Percentiles rank a stretch among this genome's conserved stretches.
Evolutionary conservation across 1,140 invertebrate species (phyloP).

Genomic region (Lycorma delicatula): DNA sequence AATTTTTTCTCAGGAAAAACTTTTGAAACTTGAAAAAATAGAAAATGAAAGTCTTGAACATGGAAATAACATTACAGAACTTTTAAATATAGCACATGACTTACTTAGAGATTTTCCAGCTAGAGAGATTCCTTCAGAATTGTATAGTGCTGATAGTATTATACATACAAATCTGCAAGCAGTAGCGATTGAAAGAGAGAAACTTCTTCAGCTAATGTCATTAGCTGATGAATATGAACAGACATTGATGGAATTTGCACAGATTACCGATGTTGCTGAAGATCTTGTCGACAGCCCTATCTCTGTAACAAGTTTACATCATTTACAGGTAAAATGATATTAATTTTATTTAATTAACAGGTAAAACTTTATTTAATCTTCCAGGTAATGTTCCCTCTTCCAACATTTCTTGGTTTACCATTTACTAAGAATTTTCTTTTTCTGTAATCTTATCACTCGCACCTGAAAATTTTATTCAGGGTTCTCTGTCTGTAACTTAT

Average conservation of each 20-base stretch:
- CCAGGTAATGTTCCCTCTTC: too few species aligned
- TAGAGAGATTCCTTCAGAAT: conserved; percentile 53
- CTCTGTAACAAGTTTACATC: conserved; percentile 59
- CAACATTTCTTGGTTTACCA: too few species aligned
- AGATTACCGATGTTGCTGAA: conserved; percentile 74
- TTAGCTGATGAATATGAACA: conserved; percentile 77
- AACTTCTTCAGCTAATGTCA: conserved; percentile 57
- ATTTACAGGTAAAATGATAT: conserved; percentile 45
- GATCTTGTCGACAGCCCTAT: conserved; percentile 64
- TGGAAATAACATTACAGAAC: conserved; percentile 41
- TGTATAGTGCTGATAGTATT: conserved; percentile 53
- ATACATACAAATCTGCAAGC: conserved; percentile 55
- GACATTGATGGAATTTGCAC: conserved; percentile 72
- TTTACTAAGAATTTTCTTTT: too few species aligned
- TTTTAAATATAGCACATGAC: conserved; percentile 44
- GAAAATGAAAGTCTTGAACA: conserved; percentile 48
- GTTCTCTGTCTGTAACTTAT: too few species aligned
- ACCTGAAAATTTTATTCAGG: too few species aligned
- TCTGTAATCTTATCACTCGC: too few species aligned
- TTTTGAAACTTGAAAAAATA: conserved; percentile 54
- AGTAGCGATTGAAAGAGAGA: conserved; percentile 60
- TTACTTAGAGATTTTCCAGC: conserved; percentile 53
- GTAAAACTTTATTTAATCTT: too few species aligned
- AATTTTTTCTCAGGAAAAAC: conserved; percentile 40
- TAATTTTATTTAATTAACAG: not conserved